phyloP scores from a whole-genome alignment of 2,797 vertebrate species.

The Sebastes matsubarae region DNA sequence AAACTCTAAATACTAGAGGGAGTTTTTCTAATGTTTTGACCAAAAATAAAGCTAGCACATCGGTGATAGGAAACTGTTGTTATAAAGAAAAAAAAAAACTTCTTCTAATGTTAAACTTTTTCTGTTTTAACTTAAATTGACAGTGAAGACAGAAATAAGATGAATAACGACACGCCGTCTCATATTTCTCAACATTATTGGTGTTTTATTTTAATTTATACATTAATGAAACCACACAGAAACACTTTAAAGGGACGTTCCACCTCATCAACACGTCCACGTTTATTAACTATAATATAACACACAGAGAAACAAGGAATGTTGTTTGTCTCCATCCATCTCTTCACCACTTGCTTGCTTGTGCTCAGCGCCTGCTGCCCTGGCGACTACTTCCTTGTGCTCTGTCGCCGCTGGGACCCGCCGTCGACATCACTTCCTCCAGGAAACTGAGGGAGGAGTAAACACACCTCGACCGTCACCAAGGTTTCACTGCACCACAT shows the following conservation, averaged over 20 bases:
- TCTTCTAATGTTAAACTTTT: too few relatives aligned
- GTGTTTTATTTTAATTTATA: neutral
- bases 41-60: rapidly evolving
- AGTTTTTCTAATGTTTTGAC: too few relatives aligned
- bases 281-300: neutral
- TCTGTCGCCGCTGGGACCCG: conserved; percentile 53
- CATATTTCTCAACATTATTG: too few relatives aligned
- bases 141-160: neutral
- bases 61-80: too few relatives aligned
- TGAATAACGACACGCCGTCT: too few relatives aligned
- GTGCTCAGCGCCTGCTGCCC: conserved; percentile 69
- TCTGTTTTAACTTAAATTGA: neutral
- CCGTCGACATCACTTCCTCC: conserved; percentile 78
- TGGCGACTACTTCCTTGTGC: conserved; percentile 57
- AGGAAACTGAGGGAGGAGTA: conserved; percentile 69
- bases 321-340: neutral
- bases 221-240: neutral
- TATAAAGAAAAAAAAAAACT: too few relatives aligned
- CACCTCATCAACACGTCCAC: neutral
- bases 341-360: too few relatives aligned
- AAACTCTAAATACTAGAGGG: too few relatives aligned
- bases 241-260: too few relatives aligned
- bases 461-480: neutral
- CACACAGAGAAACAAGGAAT: neutral
- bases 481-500: too few relatives aligned